Evolutionary conservation across 2,888 invertebrate genomes (phyloP).

Genomic region (Phlogophora meticulosa): DNA sequence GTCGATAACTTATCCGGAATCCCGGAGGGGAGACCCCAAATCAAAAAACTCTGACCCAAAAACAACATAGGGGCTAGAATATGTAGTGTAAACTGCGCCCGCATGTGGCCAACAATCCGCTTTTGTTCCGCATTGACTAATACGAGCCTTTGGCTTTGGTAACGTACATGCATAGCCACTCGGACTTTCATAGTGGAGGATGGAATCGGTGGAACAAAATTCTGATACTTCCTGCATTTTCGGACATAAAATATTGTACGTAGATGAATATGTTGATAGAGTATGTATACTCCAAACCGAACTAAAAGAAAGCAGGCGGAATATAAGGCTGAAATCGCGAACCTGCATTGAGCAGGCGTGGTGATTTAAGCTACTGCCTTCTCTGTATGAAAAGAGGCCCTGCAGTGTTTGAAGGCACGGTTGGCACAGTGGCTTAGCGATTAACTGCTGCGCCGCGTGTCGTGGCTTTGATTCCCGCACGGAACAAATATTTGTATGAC

Average conservation of each 20-base stretch:
- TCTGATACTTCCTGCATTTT: conserved; percentile 1
- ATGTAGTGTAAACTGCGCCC: conserved; percentile 25
- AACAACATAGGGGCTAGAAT: conserved; percentile 24
- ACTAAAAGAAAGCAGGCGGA: no score
- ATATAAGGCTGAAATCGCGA: no score
- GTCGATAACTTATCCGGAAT: not conserved
- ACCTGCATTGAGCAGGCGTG: no score
- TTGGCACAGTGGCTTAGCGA: no score
- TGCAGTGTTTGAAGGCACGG: no score
- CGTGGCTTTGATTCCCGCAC: no score
- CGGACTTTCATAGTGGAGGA: not conserved
- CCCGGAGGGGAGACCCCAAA: not conserved
- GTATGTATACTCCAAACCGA: no score
- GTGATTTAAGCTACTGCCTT: no score
- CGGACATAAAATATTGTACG: no score
- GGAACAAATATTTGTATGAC: no score
- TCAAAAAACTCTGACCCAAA: conserved; percentile 18
- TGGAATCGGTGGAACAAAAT: not conserved
- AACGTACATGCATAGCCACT: conserved; percentile 5
- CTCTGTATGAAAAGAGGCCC: no score
- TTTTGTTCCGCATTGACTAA: conserved; percentile 44
- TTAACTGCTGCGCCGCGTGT: no score
- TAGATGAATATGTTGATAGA: not conserved
- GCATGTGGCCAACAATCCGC: conserved; percentile 54
- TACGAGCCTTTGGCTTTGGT: conserved; percentile 25